These are phyloP conservation scores for Lasioglossum pauxillum DNA, from an alignment of 2,888 invertebrate species.

Conservation along the genomic window DNA sequence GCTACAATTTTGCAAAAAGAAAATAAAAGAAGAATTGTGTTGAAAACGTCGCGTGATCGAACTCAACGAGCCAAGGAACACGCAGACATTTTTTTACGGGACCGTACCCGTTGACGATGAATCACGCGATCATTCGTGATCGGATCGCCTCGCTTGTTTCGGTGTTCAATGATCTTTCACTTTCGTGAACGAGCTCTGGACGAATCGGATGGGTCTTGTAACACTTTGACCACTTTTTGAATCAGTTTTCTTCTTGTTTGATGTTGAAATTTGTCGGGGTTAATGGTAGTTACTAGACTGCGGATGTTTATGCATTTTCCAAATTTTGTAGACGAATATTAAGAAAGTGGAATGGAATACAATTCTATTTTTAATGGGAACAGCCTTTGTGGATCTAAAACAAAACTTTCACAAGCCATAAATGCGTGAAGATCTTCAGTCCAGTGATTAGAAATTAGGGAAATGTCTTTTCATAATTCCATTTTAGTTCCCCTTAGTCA, in stretches of 20 bases:
- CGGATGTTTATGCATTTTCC: too few species aligned
- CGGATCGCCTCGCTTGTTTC: neutral
- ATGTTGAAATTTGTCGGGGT: neutral
- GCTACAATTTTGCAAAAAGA: constrained; percentile 1
- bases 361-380: too few species aligned
- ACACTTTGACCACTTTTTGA: neutral
- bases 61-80: constrained; percentile 44
- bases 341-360: too few species aligned
- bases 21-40: neutral
- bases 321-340: too few species aligned
- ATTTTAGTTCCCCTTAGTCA: neutral
- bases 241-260: neutral
- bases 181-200: neutral
- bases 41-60: constrained; percentile 23
- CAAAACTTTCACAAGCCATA: too few species aligned
- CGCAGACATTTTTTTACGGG: constrained; percentile 12
- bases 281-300: neutral
- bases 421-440: too few species aligned
- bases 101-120: neutral
- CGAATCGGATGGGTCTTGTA: neutral
- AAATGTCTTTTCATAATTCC: neutral
- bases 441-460: neutral
- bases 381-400: too few species aligned
- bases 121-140: constrained; percentile 36
- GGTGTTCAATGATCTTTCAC: neutral